Evolutionary conservation across 2,888 invertebrate species (phyloP), one percentile per base, ranked within the genome.

Genomic region (Branchipolynoe longqiensis): DNA sequence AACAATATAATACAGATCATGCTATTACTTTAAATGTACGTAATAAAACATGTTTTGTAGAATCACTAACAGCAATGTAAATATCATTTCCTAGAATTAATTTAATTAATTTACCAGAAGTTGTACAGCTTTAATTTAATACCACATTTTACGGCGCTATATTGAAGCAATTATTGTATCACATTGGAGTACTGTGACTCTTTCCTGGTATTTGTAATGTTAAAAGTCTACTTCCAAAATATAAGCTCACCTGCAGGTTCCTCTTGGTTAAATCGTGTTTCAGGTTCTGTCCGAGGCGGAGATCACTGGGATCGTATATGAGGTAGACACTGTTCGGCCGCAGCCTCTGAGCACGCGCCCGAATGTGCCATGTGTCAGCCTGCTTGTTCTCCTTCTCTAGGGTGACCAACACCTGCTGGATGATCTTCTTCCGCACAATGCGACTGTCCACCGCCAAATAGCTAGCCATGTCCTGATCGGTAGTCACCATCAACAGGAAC

Each of bases 251-350:
- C 91, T 92, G 91, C 0, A 93, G 83, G 84, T 88, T 88, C 87
- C 92, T 92, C 88, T 90, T 91, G 86, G 87, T 90, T 18, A 93
- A 90, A 87, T 93, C 93, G 41, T 89, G 89, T 88, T 92, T 93
- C 31, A 93, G 88, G 48, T 90, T 92, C 88, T 93, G 92, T 22
- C 92, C 92, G 12, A 93, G 90, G 58, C 93, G 86, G 0, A 92
- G 92, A 87, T 93, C 93, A 6, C 92, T 89, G 0, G 93, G 93
- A 83, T 93, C 93, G 85, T 93, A 93, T 14, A 93, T 90, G 40
- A 93, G 86, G 85, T 93, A 93, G 25, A 93, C 90, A 59, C 90
- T 87, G 85, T 91, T 91, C 22, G 91, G 89, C 84, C 90, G 91
- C 1, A 92, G 85, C 48, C 92, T 86, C 86, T 91, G 92, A 14